Conservation (phyloP, 2,888 invertebrate species). For the Stenchaetothrips biformis region DNA sequence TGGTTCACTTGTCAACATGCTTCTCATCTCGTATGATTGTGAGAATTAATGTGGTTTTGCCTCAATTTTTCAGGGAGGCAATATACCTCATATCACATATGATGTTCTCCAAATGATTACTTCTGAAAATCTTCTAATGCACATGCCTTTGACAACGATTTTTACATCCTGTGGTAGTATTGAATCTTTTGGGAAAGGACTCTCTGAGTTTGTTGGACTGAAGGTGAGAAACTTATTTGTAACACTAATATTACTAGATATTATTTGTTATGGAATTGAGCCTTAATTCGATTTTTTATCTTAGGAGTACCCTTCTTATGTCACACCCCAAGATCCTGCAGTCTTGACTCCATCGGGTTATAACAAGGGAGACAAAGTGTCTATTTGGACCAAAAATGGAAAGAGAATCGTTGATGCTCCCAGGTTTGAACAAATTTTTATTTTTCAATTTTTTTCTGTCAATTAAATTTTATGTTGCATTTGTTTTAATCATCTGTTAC, state of each 20-base stretch:
- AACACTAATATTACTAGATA: background rate
- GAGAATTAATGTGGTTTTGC: constrained; percentile 69
- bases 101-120: constrained; percentile 67
- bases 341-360: constrained; percentile 62
- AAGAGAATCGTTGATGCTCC: constrained; percentile 61
- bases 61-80: constrained; percentile 72
- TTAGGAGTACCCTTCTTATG: constrained; percentile 50
- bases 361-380: constrained; percentile 64
- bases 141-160: constrained; percentile 67
- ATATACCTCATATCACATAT: constrained; percentile 73
- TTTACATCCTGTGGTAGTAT: constrained; percentile 61
- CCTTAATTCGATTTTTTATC: constrained; percentile 35
- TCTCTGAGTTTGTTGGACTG: constrained; percentile 66
- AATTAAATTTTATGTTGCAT: background rate
- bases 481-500: constrained; percentile 24
- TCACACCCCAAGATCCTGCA: constrained; percentile 66
- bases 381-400: constrained; percentile 75
- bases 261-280: background rate
- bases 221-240: constrained; percentile 41
- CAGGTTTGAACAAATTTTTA: background rate
- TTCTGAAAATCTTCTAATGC: constrained; percentile 57
- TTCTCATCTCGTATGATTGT: constrained; percentile 29
- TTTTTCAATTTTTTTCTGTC: constrained; percentile 13
- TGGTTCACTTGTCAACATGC: constrained; percentile 30
- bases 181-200: constrained; percentile 57